Evolutionary conservation across 2,797 vertebrate species (phyloP), one percentile per base, ranked within the genome.

Genomic region (Diplodus puntazzo): DNA sequence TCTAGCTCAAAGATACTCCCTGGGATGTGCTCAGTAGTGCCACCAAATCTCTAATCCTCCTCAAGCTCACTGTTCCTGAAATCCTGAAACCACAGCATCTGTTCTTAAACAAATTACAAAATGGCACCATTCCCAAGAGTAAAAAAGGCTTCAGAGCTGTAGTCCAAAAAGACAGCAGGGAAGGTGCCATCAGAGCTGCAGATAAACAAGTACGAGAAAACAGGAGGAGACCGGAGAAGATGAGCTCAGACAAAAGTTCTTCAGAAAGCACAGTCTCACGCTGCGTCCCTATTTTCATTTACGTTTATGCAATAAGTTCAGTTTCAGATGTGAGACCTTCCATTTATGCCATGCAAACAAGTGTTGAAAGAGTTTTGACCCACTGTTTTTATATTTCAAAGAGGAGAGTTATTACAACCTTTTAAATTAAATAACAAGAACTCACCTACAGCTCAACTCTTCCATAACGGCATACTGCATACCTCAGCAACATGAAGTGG

Each of bases 141-240:
- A 10, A 39, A 39, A 70, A 70, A 70, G 21, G 16, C 39, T 4
- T 53, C 34, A 52, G 54, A 23, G 13, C 18, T 59, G 18, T 45
- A 11, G 1, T 17, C 21, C 7, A 53, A 59, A 75, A 21, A 67
- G 45, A 39, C 53, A 46, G 8, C 25, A 42, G 42, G 62, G 43
- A 54, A 53, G 21, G 23, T 43, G 3, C 42, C 52, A 64, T 16
- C 11, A 46, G 50, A 23, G 18, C 2, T 3, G 11, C 14, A 42
- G 43, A 49, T 25, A 58, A 65, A 65, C 71, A 65, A 18, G 27
- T 17, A 63, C 27, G 23, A 63, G 23, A 46, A 13, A 23, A 54
- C 14, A 39, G 39, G 39, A 39, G 20, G 39, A 59, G 27, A 23
- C 11, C n/a, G 30, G 21, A 46, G 42, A 45, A 55, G 66, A 21